Base-by-base conservation (phyloP, 2,797 vertebrate genomes). In the Cuculus canorus region DNA sequence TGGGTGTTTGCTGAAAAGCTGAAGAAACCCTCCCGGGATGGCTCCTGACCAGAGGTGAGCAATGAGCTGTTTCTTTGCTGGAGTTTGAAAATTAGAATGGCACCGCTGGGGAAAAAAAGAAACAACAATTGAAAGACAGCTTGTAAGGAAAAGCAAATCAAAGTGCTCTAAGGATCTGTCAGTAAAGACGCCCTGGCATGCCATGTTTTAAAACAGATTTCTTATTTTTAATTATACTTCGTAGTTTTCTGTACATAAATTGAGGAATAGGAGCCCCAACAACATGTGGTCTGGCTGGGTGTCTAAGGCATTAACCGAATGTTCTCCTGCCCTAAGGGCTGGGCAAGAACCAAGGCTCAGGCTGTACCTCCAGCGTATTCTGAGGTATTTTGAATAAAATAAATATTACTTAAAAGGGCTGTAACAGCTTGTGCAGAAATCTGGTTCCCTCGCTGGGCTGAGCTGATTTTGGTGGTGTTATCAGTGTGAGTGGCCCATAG, bases 131-230 rank as follows among this genome's bases (percentile, higher is more conserved):
- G 76, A 64, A 82, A 70, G 73, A 17, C 82, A 59, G 52, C 43
- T 92, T 66, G 87, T 7, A 32, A 87, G 82, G 76, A 48, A 91
- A 95, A 94, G 71, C 82, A 94, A 95, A 95, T 90, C 79, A 90
- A 85, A 73, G 79, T 32, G 9, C 43, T 13, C 17, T 17, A 30
- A 88, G 72, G 54, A 54, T 50, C 82, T 87, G 79, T 73, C 79
- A 39, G 90, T 13, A 66, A 72, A 69, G 87, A 60, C 73, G 65
- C 33, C 53, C 48, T 90, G 73, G 69, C n/a, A 53, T 56, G 53
- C 30, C 7, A 2, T 13, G 11, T 86, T 90, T 90, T 70, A 43
- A 81, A 77, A 82, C 56, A 7, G 32, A 53, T 73, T 73, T 85
- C 80, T 80, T 78, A 18, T 64, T 93, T 86, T 88, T 69, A 64